Evolutionary conservation across 1,140 invertebrate species (phyloP), one percentile per base, ranked within the genome.

Genomic region (Gonatopus flavifemur): DNA sequence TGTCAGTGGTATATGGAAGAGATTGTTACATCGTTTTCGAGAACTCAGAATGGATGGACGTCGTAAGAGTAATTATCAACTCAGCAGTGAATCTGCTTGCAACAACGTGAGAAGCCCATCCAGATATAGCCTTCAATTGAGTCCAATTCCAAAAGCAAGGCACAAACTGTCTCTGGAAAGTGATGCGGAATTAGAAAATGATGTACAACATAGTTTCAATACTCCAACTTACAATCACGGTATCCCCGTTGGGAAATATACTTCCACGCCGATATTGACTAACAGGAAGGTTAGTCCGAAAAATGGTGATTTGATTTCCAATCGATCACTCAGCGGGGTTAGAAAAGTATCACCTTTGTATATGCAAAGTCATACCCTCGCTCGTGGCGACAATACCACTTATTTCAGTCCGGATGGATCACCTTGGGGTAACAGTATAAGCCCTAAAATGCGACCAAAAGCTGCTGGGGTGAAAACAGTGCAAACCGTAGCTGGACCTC

Each of bases 401-500:
- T 52, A 50, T 16, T 72, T 64, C 25, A 61, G 38, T 21, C 25
- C 55, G 0, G 58, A 74, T 32, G 52, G 56, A 3, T 74, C 74
- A 10, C 60, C 64, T 0, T 78, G 74, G 75, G 62, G 65, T 1
- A 52, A 57, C 0, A 67, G 49, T 12, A 67, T 64, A 12, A 70
- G 69, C 49, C 66, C 70, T 1, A 73, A 69, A 45, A 67, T 66
- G 32, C 64, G 62, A 31, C 40, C 62, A 1, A 70, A 59, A 53
- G 51, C 49, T 15, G 42, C 21, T 3, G 66, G 66, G 0, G 36
- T 70, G 0, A 77, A 70, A 48, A 66, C 64, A 6, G 65, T 72
- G 0, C 71, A 74, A 40, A 69, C 70, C 7, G 62, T 69, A 15
- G 67, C 67, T 25, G 72, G 74, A 25, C 76, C 77, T 5, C 59